A percentile compares a stretch with the other conserved stretches of the same genome.
These are phyloP conservation scores for Sinotaia quadrata DNA, from an alignment of 2,888 invertebrate genomes.

Conservation along the genomic window DNA sequence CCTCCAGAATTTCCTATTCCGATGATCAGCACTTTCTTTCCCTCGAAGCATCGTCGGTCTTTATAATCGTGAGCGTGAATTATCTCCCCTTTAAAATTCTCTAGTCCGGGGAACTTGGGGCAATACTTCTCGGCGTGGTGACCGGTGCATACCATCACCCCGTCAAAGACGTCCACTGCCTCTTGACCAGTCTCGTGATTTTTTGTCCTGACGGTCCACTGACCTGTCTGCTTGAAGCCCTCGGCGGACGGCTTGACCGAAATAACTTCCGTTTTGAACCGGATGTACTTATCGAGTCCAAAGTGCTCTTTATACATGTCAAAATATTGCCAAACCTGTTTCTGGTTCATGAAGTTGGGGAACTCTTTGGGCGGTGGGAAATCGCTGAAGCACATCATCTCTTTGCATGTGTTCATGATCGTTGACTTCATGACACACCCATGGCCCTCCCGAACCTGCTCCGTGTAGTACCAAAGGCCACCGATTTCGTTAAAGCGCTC, in stretches of 20 bases:
- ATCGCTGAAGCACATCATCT: conserved; percentile 70
- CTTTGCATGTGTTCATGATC: conserved; percentile 67
- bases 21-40: conserved; percentile 72
- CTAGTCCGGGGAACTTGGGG: conserved; percentile 50
- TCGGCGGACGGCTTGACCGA: conserved; percentile 31
- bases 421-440: conserved; percentile 67
- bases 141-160: conserved; percentile 62
- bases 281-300: conserved; percentile 58
- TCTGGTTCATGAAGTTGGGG: conserved; percentile 71
- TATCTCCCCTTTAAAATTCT: conserved; percentile 57
- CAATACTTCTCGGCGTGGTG: conserved; percentile 54
- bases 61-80: conserved; percentile 63
- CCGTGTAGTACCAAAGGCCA: conserved; percentile 66
- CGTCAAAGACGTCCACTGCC: conserved; percentile 49
- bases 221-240: conserved; percentile 55
- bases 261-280: conserved; percentile 60
- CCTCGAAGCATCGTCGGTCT: conserved; percentile 52
- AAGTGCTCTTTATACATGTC: conserved; percentile 66
- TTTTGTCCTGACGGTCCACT: conserved; percentile 55
- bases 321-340: conserved; percentile 60
- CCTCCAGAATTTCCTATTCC: conserved; percentile 75
- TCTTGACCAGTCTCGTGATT: conserved; percentile 48
- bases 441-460: conserved; percentile 47
- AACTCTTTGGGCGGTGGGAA: conserved; percentile 69
- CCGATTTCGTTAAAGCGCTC: conserved; percentile 63